A percentile compares a stretch with the other conserved stretches of the same genome.
Evolutionary conservation across 2,113 vertebrate genomes (phyloP).

Genomic region (Etia nguti): DNA sequence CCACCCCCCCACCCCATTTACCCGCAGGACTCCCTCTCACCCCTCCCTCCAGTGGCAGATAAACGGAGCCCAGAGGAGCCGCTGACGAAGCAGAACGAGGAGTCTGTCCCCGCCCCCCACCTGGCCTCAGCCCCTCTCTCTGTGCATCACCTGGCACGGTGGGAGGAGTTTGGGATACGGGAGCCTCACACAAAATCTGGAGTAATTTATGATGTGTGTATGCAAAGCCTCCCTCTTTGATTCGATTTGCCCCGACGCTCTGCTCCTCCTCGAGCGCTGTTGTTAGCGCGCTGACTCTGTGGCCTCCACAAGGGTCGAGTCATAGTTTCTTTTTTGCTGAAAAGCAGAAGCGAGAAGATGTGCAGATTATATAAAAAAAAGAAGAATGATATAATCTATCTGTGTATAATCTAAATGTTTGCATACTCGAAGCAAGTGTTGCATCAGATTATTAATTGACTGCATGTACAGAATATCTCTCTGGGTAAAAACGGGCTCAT

Average conservation of each 20-base stretch:
- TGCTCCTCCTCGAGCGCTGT: not conserved
- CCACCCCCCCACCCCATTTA: not conserved
- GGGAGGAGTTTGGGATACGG: not conserved
- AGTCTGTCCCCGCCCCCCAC: not conserved
- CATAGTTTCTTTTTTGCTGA: not conserved
- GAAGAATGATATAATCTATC: constrained; percentile 56
- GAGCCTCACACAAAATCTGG: constrained; percentile 8
- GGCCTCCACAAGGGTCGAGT: not conserved
- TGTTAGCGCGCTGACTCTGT: not conserved
- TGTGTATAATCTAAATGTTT: constrained; percentile 68
- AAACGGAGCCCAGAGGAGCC: not conserved
- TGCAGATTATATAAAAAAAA: constrained; percentile 13
- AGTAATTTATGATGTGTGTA: constrained; percentile 21
- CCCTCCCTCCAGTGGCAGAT: not conserved
- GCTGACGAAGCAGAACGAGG: not conserved
- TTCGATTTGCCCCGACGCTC: not conserved
- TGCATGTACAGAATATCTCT: constrained; percentile 61
- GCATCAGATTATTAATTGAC: constrained; percentile 51
- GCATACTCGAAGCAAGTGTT: constrained; percentile 60
- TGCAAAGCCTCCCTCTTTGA: not conserved
- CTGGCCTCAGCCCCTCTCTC: not conserved
- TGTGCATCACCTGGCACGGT: not conserved
- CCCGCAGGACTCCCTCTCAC: not conserved
- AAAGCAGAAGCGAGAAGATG: not conserved
- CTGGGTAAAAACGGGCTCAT: not conserved